Base-by-base conservation (phyloP, 2,113 vertebrate genomes). In the Chaetodon auriga region DNA sequence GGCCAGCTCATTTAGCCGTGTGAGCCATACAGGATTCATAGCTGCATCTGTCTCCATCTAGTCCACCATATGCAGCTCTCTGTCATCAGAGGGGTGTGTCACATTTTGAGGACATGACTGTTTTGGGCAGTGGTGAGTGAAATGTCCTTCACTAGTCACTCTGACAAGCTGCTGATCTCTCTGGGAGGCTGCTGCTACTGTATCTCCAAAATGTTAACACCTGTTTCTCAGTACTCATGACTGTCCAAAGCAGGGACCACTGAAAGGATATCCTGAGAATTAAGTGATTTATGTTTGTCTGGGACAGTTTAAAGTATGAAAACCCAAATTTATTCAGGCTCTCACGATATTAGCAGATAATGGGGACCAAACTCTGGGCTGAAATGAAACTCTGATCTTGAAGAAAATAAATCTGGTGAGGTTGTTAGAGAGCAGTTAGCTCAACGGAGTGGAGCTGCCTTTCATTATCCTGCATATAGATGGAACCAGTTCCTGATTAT, bases 21-120 rank as follows among this genome's bases (percentile, higher is more conserved):
- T 53, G 75, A 86, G 75, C 78, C 87, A 81, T 11, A n/a, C 61
- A 23, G 23, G 68, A 83, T 78, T 83, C 80, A 66, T 64, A 35
- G 64, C 64, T 8, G 70, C 86, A 90, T 92, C 91, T 80, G 92
- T 92, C 79, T 71, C 80, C 55, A 78, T 88, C 88, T 68, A 43
- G 55, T 72, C 81, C 85, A 13, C 81, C 88, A 85, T 84, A 86
- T 90, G 88, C 77, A 80, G 75, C 68, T 73, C 60, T 87, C 72
- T n/a, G 78, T 85, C 90, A 81, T 86, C 80, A 25, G 57, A 55
- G 18, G 82, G 68, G 54, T 49, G 61, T 48, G 73, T 72, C 75
- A 41, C 46, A 78, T 64, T 53, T 69, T 46, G 71, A 78, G 77
- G 30, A 75, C 87, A 54, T 38, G 80, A 78, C 64, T 86, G 68